Evolutionary conservation across 2,888 invertebrate species (phyloP).

Genomic region (Melanotus villosus): DNA sequence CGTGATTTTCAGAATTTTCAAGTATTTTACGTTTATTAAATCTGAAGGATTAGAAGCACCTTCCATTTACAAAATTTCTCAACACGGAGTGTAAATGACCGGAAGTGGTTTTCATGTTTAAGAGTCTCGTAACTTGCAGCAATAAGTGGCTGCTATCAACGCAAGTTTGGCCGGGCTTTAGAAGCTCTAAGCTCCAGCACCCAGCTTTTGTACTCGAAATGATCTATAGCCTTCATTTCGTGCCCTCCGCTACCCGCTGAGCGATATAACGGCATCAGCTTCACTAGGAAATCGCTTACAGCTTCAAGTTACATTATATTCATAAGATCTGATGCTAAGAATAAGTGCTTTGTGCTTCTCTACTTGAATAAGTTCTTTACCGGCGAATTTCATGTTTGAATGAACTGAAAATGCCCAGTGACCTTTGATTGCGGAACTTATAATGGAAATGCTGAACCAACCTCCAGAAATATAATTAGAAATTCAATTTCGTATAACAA

Average conservation of each 20-base stretch:
- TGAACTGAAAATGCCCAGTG: too few relatives aligned
- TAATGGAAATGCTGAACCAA: too few relatives aligned
- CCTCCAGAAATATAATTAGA: too few relatives aligned
- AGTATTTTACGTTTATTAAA: too few relatives aligned
- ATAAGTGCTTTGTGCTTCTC: too few relatives aligned
- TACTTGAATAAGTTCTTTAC: too few relatives aligned
- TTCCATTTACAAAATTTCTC: conserved; percentile 5
- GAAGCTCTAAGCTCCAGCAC: conserved; percentile 43
- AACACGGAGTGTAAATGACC: conserved; percentile 27
- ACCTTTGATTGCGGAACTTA: too few relatives aligned
- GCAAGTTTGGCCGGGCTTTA: conserved; percentile 41
- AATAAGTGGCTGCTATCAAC: conserved; percentile 40
- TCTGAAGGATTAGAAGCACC: neutral
- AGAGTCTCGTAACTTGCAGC: conserved; percentile 28
- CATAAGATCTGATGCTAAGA: neutral
- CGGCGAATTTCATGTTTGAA: too few relatives aligned
- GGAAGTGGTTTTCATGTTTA: conserved; percentile 27
- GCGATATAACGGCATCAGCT: conserved; percentile 45
- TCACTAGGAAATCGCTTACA: conserved; percentile 56
- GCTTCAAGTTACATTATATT: conserved; percentile 24
- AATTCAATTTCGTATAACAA: too few relatives aligned
- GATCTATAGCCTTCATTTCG: conserved; percentile 65
- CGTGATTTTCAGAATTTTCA: too few relatives aligned
- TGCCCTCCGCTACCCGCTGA: conserved; percentile 53
- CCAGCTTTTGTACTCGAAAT: conserved; percentile 63